Evolutionary conservation across 2,888 invertebrate species (phyloP), one percentile per base, ranked within the genome.

Genomic region (Argynnis bischoffii): DNA sequence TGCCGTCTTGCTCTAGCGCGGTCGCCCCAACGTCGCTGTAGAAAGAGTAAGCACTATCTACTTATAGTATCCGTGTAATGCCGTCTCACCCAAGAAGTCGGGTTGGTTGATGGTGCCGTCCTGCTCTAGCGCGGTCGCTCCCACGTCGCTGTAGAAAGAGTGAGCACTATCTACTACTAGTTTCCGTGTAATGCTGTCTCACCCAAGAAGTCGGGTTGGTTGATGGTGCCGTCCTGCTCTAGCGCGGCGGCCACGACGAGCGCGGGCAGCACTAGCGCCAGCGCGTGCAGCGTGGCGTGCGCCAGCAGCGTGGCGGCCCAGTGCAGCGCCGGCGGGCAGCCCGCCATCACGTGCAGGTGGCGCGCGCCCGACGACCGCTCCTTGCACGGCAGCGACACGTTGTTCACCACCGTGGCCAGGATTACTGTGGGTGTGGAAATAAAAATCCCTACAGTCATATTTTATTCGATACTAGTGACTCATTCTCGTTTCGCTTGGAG

Each of bases 331-430:
- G 94, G 88, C 0, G 94, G 87, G 35, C 95, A 93, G 4, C 96
- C 95, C 0, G 94, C 91, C 94, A 96, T 94, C 31, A 94, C 82
- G 85, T 96, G 96, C 50, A 96, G 81, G 75, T 95, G 95, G 35
- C 96, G 95, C 48, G 96, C 92, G 63, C 94, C 94, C 1, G 93
- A 90, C 6, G 82, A 79, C 13, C 94, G 91, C 84, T 97, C 97
- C 64, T 87, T 87, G 73, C 95, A 93, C 4, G 96, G 95, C 66
- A 96, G 93, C 0, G 94, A 82, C 1, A 94, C 88, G 70, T 94
- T 94, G 74, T 94, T 89, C 0, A 92, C 86, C 18, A 87, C 77
- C n/a, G 94, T 83, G 31, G 93, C 79, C 11, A 93, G 77, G 15
- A 90, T 74, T 11, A 85, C 88, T 87, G 80, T 13, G 16, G 16